Base-by-base conservation (phyloP, 2,888 invertebrate genomes). In the Cabera pusaria region DNA sequence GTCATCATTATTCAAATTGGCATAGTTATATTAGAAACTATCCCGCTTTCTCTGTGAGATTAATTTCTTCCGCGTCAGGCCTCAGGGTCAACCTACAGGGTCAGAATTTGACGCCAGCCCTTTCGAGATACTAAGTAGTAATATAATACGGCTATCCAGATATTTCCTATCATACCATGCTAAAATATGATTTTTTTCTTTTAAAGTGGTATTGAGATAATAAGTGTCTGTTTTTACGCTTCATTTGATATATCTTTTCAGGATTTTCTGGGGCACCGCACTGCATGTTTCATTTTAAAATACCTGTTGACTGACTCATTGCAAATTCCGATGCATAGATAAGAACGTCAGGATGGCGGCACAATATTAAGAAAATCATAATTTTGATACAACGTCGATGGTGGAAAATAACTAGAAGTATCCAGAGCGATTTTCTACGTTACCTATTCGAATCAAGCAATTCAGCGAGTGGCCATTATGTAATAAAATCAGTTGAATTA, bases 401-500 rank as follows among this genome's bases (percentile, higher is more conserved):
- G 14, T 14, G 2, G 14, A 14, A 14, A 4, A 14, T 14, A 14
- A 14, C 14, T 4, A 14, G 14, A 14, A 14, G 14, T 14, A 39
- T 19, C 24, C 35, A 48, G 34, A 35, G 57, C 49, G 42, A 45
- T 50, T 54, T 50, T 60, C 59, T 57, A 53, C 52, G 58, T 56
- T 45, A 44, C 29, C 57, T 65, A 66, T 66, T 52, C 49, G 44
- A 57, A 52, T 52, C 50, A 44, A 57, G 53, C 61, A 63, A 61
- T 62, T 59, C 52, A 55, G 56, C 25, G 51, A 56, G 49, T 56
- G 64, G 59, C 72, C 65, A 85, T 85, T 83, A 84, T 80, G 79
- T 70, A 84, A 87, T 86, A 83, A 85, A 85, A 70, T 71, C 70
- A 75, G 78, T 82, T 79, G 76, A 70, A 83, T 84, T 81, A 80